Base-by-base conservation (phyloP, 2,797 vertebrate genomes). In the Pipistrellus pipistrellus region DNA sequence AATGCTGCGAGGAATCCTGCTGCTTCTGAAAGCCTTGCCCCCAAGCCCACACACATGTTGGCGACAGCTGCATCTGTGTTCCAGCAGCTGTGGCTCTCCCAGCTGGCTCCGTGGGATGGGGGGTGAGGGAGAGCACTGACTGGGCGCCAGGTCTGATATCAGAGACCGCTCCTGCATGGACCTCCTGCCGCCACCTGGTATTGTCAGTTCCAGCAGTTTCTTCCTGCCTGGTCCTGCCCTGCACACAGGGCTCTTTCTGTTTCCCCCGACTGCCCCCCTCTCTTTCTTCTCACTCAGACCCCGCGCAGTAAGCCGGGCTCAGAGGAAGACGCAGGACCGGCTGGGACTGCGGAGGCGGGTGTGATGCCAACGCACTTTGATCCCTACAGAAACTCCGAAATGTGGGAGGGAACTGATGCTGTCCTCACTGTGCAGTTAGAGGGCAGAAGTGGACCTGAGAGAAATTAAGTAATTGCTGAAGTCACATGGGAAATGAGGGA, bases 391-490 rank as follows among this genome's bases (percentile, higher is more conserved):
- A 77, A 82, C 23, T 71, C 77, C 2, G 0, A 25, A 6, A 17
- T 2, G 6, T 32, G 35, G 44, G 59, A 30, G 62, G 5, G 27
- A 5, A 12, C 27, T 46, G 30, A 32, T 13, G 2, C 35, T 57
- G 20, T 51, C 68, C 38, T 64, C 32, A 10, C 73, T 44, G 59
- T 84, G 10, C 14, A 62, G n/a, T 66, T 35, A n/a, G 73, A 88
- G 30, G 41, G 21, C 25, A 69, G 62, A 23, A 13, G 30, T 41
- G 55, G 13, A 23, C 81, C 57, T 91, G 30, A 85, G 48, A 81
- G 77, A 73, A 87, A n/a, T 17, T 51, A 59, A 18, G 55, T 78
- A 13, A 46, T n/a, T 85, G 59, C 73, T 59, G 51, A 94, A 68
- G 8, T 84, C 21, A 55, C 55, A 68, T 8, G 72, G 72, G 38